Evolutionary conservation across 2,888 invertebrate species (phyloP).

Genomic region (Philonicus albiceps): DNA sequence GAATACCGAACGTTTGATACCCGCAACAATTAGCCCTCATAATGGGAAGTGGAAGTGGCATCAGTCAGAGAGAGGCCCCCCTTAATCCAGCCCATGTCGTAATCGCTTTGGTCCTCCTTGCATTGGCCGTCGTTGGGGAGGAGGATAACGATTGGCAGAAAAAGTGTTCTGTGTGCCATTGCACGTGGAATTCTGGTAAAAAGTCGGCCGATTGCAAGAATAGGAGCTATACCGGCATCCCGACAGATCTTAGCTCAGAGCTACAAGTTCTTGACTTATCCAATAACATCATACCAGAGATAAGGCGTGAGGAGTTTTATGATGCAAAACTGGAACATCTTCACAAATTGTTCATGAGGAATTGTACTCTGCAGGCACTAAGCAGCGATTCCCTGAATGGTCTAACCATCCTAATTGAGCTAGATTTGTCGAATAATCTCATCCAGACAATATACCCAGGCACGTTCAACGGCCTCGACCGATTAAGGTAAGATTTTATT

Average conservation of each 20-base stretch:
- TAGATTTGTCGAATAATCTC: slow-evolving; percentile 81
- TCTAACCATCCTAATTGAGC: slow-evolving; percentile 79
- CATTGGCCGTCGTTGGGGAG: slow-evolving; percentile 43
- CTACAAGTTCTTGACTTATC: slow-evolving; percentile 77
- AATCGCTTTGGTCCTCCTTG: not conserved
- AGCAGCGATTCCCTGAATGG: slow-evolving; percentile 79
- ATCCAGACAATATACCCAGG: slow-evolving; percentile 72
- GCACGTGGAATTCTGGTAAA: slow-evolving; percentile 86
- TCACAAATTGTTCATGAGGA: slow-evolving; percentile 79
- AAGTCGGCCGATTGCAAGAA: slow-evolving; percentile 82
- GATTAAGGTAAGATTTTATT: slow-evolving; percentile 76
- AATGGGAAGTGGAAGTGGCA: slow-evolving; percentile 14
- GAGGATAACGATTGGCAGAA: slow-evolving; percentile 59
- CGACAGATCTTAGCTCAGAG: slow-evolving; percentile 75
- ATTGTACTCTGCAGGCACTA: slow-evolving; percentile 77
- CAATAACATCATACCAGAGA: slow-evolving; percentile 72
- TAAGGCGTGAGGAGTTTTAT: slow-evolving; percentile 74
- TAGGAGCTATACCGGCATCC: slow-evolving; percentile 73
- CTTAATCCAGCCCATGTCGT: slow-evolving; percentile 9
- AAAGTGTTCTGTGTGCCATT: slow-evolving; percentile 70
- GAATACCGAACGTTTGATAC: not conserved
- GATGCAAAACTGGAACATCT: slow-evolving; percentile 77
- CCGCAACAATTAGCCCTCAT: not conserved
- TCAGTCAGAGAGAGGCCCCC: not conserved
- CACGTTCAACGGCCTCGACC: slow-evolving; percentile 75